Percentiles rank a stretch among this genome's conserved stretches.
Conservation (phyloP, 2,888 invertebrate species). For the Vesta saturnalis region DNA sequence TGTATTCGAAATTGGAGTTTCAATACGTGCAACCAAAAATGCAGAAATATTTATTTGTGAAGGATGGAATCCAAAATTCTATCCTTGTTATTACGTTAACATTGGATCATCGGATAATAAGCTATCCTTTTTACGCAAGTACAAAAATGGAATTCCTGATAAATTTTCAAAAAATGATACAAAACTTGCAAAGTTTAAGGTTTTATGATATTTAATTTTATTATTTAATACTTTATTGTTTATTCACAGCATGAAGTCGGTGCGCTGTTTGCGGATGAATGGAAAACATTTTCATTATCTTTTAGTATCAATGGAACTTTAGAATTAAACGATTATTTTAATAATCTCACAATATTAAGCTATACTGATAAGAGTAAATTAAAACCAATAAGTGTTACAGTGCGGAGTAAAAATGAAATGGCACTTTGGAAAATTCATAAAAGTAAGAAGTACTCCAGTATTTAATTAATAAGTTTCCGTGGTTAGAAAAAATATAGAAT, state of each 20-base stretch:
- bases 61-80: constrained; percentile 53
- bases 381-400: constrained; percentile 51
- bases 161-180: constrained; percentile 36
- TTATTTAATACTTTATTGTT: not conserved
- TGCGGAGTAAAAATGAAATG: constrained; percentile 48
- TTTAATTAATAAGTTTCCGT: too few relatives aligned
- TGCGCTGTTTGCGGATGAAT: constrained; percentile 53
- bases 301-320: constrained; percentile 48
- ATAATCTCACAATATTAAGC: constrained; percentile 50
- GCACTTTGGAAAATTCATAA: constrained; percentile 58
- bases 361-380: constrained; percentile 47
- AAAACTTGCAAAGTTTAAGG: constrained; percentile 42
- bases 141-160: constrained; percentile 42
- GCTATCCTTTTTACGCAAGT: constrained; percentile 48
- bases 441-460: constrained; percentile 55
- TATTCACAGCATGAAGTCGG: constrained; percentile 48
- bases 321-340: constrained; percentile 49
- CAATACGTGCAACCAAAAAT: constrained; percentile 50
- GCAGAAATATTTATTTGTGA: constrained; percentile 55
- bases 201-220: constrained; percentile 17
- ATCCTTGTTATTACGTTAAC: constrained; percentile 55
- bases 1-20: constrained; percentile 50
- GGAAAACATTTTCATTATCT: constrained; percentile 53
- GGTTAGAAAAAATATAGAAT: too few relatives aligned
- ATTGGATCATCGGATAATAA: constrained; percentile 45